Evolutionary conservation across 2,888 invertebrate species (phyloP), one percentile per base, ranked within the genome.

Genomic region (Pycnomerus fuliginosus): DNA sequence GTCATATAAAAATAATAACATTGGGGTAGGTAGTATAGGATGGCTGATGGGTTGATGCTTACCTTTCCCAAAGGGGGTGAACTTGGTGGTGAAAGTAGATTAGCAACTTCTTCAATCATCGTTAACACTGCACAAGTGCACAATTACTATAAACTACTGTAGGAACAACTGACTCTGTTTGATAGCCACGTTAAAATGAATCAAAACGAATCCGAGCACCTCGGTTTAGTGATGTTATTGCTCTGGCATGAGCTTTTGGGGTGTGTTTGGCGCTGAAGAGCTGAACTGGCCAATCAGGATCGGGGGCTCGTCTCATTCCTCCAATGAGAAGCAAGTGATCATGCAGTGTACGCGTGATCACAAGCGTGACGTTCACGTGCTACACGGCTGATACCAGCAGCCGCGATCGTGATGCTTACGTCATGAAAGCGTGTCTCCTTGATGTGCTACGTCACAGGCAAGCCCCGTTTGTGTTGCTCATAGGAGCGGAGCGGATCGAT

Each of bases 291-390:
- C 83, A 83, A 84, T 83, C 66, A 63, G 57, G 64, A 68, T 60
- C 70, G 83, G 80, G 83, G 87, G 87, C 85, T 83, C 85, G 87
- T 76, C 83, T 67, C 69, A 51, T 57, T 55, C 65, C 67, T 62
- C 87, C 85, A 85, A 86, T 86, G 67, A 66, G 63, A 55, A 62
- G 35, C 48, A 53, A 38, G 67, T 68, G 78, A 80, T 82, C 90
- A 90, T 82, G 81, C 86, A 80, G 74, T 74, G 72, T 72, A 75
- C 78, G 85, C 89, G 85, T 90, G 90, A 78, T 80, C 78, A 73
- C 66, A 72, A 74, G 82, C 81, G 80, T 82, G 83, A 69, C 83
- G 82, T 87, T 87, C 90, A 90, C 90, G 89, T 90, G 90, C 80
- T 80, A 83, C 73, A 72, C 73, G 83, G 78, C 82, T 87, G 87